Evolutionary conservation across 2,888 invertebrate species (phyloP).

Genomic region (Phorcus lineatus): DNA sequence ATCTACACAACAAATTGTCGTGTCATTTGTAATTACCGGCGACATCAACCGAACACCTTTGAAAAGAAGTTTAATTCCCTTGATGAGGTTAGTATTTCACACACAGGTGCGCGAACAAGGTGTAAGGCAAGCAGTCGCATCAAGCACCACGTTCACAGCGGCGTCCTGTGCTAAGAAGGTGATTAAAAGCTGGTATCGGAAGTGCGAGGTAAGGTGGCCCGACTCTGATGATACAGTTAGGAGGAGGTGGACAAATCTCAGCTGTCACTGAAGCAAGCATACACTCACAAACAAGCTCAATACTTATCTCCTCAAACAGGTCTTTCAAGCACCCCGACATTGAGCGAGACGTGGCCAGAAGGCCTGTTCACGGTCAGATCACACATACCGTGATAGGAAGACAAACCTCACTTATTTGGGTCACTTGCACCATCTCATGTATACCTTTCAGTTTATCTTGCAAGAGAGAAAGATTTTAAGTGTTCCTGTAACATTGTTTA

Average conservation of each 20-base stretch:
- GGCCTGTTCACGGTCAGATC: too few relatives aligned
- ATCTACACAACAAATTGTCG: not conserved
- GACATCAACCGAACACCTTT: slow-evolving; percentile 1
- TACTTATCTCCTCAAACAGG: not conserved
- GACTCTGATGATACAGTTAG: not conserved
- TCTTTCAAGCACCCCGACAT: too few relatives aligned
- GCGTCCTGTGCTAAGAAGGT: not conserved
- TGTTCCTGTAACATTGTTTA: too few relatives aligned
- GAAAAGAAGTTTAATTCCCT: not conserved
- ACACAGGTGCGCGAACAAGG: not conserved
- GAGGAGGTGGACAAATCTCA: not conserved
- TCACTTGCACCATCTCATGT: too few relatives aligned
- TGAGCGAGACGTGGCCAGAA: too few relatives aligned
- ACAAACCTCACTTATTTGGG: too few relatives aligned
- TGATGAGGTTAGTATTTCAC: slow-evolving; percentile 3
- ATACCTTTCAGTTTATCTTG: too few relatives aligned
- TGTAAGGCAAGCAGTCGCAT: not conserved
- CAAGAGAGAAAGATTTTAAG: too few relatives aligned
- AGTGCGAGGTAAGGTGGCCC: not conserved
- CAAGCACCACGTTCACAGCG: not conserved
- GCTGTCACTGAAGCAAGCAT: not conserved
- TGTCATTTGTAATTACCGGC: not conserved
- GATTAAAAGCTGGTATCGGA: slow-evolving; percentile 10
- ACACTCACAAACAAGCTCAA: not conserved
- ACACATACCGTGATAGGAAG: too few relatives aligned